Percentiles rank a stretch among this genome's conserved stretches.
Evolutionary conservation across 35 echinoderm and acorn worm species (phyloP).

Genomic region (Strongylocentrotus purpuratus): DNA sequence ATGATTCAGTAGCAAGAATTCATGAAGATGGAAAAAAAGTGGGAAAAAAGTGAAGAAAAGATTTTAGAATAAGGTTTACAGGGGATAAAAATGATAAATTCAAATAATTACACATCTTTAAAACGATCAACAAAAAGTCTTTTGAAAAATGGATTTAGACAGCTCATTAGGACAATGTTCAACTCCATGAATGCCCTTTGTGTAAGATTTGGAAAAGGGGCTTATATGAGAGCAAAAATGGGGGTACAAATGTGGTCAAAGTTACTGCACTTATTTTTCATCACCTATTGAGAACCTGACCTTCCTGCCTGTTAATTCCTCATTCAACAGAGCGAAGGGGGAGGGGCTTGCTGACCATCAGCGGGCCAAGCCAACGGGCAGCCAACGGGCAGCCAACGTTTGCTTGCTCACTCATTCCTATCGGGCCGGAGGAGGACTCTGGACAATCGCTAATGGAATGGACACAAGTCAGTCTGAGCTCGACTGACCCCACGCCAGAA

Average conservation of each 20-base stretch:
- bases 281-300: constrained; percentile 5
- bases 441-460: constrained; percentile 7
- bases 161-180: background rate
- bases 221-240: background rate
- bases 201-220: background rate
- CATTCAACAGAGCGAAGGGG: background rate
- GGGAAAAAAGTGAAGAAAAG: too few species aligned
- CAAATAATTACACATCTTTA: background rate
- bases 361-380: background rate
- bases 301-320: background rate
- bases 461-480: background rate
- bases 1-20: background rate
- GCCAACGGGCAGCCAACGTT: constrained; percentile 7
- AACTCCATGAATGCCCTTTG: background rate
- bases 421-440: background rate
- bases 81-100: background rate
- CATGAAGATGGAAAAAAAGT: background rate
- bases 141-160: background rate
- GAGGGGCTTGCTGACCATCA: background rate
- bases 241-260: background rate
- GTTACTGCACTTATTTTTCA: constrained; percentile 20
- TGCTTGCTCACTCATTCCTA: constrained; percentile 3
- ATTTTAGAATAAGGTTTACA: background rate
- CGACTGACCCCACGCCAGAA: background rate
- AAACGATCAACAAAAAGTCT: background rate